Conservation (phyloP, 1,140 invertebrate genomes). For the Aphaenogaster floridana region DNA sequence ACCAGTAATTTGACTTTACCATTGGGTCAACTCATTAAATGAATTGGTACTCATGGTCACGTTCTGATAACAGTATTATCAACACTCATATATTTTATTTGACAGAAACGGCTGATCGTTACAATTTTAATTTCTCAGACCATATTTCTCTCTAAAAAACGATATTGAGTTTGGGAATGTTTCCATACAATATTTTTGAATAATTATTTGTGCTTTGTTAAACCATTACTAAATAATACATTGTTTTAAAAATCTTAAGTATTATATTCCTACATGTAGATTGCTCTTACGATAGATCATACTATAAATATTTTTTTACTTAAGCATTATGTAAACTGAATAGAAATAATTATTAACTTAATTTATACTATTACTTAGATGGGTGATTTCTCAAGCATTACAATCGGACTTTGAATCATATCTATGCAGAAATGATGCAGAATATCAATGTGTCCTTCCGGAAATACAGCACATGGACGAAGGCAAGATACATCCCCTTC, state of each 20-base stretch:
- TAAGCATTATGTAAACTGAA: not conserved
- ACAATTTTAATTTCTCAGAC: constrained; percentile 49
- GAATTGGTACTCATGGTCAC: constrained; percentile 57
- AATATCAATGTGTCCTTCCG: constrained; percentile 31
- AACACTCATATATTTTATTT: constrained; percentile 51
- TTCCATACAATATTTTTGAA: constrained; percentile 21
- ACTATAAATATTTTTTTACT: not conserved
- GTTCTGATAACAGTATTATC: constrained; percentile 72
- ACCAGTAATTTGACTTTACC: constrained; percentile 61
- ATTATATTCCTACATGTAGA: not conserved
- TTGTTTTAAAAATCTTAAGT: not conserved
- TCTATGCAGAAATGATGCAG: constrained; percentile 17
- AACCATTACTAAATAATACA: constrained; percentile 9
- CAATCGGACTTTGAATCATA: constrained; percentile 27
- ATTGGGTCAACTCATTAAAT: constrained; percentile 63
- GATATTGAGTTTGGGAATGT: not conserved
- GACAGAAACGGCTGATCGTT: not conserved
- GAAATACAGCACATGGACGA: constrained; percentile 11
- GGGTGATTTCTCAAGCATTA: constrained; percentile 28
- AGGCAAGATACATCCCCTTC: constrained; percentile 42
- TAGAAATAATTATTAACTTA: not conserved
- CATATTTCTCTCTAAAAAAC: constrained; percentile 13
- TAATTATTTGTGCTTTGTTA: constrained; percentile 20
- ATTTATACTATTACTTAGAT: not conserved
- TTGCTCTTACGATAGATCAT: not conserved